Evolutionary conservation across 2,888 invertebrate species (phyloP), one percentile per base, ranked within the genome.

Genomic region (Agrochola macilenta): DNA sequence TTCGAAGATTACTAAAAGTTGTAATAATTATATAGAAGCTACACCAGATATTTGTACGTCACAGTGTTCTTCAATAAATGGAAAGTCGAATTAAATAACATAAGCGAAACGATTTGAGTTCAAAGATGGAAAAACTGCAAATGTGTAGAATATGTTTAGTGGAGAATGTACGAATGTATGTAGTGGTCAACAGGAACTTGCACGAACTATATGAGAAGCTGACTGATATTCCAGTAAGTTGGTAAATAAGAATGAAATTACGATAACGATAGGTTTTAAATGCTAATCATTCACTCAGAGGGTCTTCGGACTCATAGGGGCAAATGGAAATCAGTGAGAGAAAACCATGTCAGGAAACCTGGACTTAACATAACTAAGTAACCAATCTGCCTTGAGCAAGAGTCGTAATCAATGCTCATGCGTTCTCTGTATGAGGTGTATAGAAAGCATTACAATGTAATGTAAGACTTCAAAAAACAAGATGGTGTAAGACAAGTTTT

Each of bases 91-190:
- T 3, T 9, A 39, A 11, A 5, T 12, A 57, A n/a, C n/a, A 23
- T 4, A 35, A 9, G n/a, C 12, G 11, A 12, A 4, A n/a, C n/a
- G 57, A 11, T 57, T 57, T 57, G 12, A 57, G n/a, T n/a, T 57
- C 12, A n/a, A 5, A 65, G 43, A 65, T 65, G 64, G 64, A 26
- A n/a, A 65, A 65, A 49, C 5, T 30, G 49, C 30, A 23, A 52
- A 68, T 68, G 49, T 68, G 66, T n/a, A 65, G 64, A n/a, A n/a
- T 65, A 65, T 65, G 64, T 65, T 43, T 65, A 43, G 64, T 43
- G 17, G 1, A 43, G n/a, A 65, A 43, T 65, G 64, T 65, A 0
- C 43, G n/a, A n/a, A 65, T 65, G 43, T 57, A 57, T 57, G n/a
- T n/a, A 5, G 57, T 57, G n/a, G n/a, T 11, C n/a, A 57, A 57